Conservation (phyloP, 2,113 vertebrate genomes). For the Pachycephala philippinensis region DNA sequence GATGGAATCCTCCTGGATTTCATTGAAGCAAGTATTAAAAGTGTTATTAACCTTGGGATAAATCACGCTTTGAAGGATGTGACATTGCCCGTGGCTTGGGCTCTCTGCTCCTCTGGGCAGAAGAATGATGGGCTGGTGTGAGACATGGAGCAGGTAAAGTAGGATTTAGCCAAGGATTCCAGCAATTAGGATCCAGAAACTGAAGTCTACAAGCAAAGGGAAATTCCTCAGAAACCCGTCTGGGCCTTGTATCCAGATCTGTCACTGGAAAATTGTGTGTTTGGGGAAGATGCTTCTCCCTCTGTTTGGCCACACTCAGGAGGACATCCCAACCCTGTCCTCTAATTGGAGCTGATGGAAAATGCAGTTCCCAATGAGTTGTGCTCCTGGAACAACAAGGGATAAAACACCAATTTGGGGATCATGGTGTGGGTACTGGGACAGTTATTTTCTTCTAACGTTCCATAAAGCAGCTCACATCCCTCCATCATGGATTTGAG, state of each 20-base stretch:
- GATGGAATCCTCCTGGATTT: not conserved
- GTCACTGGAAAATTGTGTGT: not conserved
- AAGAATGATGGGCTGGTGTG: not conserved
- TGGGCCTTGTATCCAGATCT: not conserved
- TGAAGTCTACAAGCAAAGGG: not conserved
- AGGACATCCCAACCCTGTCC: fast-evolving
- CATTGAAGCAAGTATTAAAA: not conserved
- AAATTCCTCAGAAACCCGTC: not conserved
- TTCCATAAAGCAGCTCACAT: not conserved
- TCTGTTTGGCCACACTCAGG: not conserved
- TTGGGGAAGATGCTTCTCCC: not conserved
- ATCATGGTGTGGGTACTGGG: not conserved
- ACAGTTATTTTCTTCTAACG: not conserved
- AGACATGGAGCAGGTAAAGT: not conserved
- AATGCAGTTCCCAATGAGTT: not conserved
- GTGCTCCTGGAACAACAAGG: not conserved
- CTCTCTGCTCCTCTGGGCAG: not conserved
- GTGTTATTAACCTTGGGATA: not conserved
- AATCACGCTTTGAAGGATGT: not conserved
- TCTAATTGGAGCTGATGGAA: not conserved
- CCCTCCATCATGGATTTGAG: not conserved
- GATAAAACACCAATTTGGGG: not conserved
- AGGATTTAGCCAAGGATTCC: not conserved
- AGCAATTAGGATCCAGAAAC: not conserved
- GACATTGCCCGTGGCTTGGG: not conserved